These are phyloP conservation scores for Antennarius striatus DNA, from an alignment of 2,113 vertebrate species.

Conservation along the genomic window DNA sequence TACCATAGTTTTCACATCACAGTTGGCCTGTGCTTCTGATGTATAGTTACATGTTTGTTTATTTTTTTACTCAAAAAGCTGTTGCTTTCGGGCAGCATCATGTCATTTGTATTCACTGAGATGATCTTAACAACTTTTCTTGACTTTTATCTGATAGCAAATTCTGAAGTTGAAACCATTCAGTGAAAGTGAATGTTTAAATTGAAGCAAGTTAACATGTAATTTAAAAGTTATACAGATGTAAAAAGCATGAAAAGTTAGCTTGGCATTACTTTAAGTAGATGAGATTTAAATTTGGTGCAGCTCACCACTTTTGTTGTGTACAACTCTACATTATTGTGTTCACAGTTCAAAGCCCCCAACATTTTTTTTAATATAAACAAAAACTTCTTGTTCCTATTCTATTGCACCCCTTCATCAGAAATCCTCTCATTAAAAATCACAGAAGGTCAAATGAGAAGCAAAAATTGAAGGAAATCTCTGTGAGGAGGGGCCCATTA, in stretches of 20 bases:
- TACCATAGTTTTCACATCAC: conserved; percentile 9
- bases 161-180: background rate
- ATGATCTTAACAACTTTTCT: conserved; percentile 47
- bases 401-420: conserved; percentile 40
- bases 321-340: conserved; percentile 44
- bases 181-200: no score
- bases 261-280: no score
- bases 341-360: conserved; percentile 40
- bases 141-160: conserved; percentile 8
- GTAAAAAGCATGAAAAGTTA: no score
- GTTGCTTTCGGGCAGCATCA: conserved; percentile 17
- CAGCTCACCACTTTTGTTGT: conserved; percentile 6
- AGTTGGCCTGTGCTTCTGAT: no score
- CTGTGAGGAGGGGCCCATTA: conserved; percentile 70
- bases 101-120: conserved; percentile 34
- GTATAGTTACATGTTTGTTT: no score
- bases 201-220: no score
- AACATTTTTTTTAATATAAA: conserved; percentile 19
- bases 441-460: conserved; percentile 60
- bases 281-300: no score
- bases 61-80: background rate
- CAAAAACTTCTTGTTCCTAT: conserved; percentile 54
- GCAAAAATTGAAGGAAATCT: conserved; percentile 59
- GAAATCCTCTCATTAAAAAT: conserved; percentile 61
- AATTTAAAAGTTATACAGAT: no score